A percentile compares a stretch with the other conserved stretches of the same genome.
Evolutionary conservation across 2,888 invertebrate species (phyloP).

Genomic region (Eulithis prunata): DNA sequence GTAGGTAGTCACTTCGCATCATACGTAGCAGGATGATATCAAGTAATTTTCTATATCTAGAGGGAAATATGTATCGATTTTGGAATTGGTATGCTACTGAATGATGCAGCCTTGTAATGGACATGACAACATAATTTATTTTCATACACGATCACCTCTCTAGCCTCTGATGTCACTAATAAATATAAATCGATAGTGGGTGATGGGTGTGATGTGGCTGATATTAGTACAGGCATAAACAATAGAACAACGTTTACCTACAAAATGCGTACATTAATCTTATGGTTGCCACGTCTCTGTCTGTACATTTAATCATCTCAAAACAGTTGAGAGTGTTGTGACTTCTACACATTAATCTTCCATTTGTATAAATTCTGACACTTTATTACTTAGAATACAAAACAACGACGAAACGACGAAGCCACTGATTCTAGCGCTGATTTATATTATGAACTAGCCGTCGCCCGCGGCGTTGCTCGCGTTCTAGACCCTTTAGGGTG

Average conservation of each 20-base stretch:
- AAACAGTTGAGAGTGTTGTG: too few relatives aligned
- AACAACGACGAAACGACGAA: too few relatives aligned
- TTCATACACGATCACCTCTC: conserved; percentile 31
- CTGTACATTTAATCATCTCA: too few relatives aligned
- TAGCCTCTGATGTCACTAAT: conserved; percentile 47
- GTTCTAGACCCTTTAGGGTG: too few relatives aligned
- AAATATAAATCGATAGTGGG: conserved; percentile 45
- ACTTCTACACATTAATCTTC: too few relatives aligned
- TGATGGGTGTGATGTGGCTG: conserved; percentile 41
- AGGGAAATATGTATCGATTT: neutral
- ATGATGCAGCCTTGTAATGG: conserved; percentile 5
- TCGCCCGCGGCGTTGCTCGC: too few relatives aligned
- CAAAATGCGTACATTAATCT: conserved; percentile 22
- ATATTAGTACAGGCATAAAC: conserved; percentile 36
- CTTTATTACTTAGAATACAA: too few relatives aligned
- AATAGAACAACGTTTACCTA: conserved; percentile 20
- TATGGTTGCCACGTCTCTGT: conserved; percentile 4
- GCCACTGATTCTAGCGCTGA: too few relatives aligned
- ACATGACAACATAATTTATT: conserved; percentile 6
- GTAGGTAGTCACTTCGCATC: conserved; percentile 15
- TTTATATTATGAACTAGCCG: too few relatives aligned
- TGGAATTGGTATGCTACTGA: too few relatives aligned
- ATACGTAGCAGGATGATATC: conserved; percentile 8
- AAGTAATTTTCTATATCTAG: conserved; percentile 3
- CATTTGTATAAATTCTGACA: too few relatives aligned